Evolutionary conservation across 2,888 invertebrate species (phyloP), one percentile per base, ranked within the genome.

Genomic region (Phymatocera aterrima): DNA sequence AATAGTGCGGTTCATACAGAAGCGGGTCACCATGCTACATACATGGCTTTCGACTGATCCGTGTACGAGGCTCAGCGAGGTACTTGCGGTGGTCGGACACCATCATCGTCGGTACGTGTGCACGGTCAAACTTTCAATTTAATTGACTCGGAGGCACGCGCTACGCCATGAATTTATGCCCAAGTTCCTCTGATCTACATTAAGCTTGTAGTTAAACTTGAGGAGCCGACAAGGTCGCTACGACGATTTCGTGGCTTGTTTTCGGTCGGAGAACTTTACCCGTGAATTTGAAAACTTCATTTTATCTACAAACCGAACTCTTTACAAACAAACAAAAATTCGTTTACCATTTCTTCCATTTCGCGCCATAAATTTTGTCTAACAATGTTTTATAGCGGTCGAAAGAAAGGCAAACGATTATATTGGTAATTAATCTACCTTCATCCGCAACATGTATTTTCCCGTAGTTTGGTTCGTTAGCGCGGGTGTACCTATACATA

Each of bases 1-100:
- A 89, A 89, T 89, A 89, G 89, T 89, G 87, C 80, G 86, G 87
- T 87, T 82, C 82, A 87, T 85, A 84, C 84, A 86, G 84, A 89
- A 89, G 82, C 89, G 83, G 89, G 89, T 89, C 89, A 89, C 88
- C 88, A 86, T 89, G 88, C 85, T 89, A 85, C 83, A 12, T 65
- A 37, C 64, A 75, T 51, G 83, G 84, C 83, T 85, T 81, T 83
- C 85, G 75, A 75, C 57, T 75, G 72, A 24, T 75, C n/a, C 60
- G 51, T 57, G 12, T 31, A 15, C n/a, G 43, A 34, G 51, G n/a
- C 18, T 34, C 34, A n/a, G n/a, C n/a, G n/a, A n/a, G 51, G 48
- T 51, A 34, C 72, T 51, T 48, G 12, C 28, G 51, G n/a, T 43
- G 28, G 24, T 34, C 57, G 12, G 57, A 57, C 28, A 57, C 57